phyloP scores from a whole-genome alignment of 2,113 vertebrate genomes.

The Tympanuchus pallidicinctus region DNA sequence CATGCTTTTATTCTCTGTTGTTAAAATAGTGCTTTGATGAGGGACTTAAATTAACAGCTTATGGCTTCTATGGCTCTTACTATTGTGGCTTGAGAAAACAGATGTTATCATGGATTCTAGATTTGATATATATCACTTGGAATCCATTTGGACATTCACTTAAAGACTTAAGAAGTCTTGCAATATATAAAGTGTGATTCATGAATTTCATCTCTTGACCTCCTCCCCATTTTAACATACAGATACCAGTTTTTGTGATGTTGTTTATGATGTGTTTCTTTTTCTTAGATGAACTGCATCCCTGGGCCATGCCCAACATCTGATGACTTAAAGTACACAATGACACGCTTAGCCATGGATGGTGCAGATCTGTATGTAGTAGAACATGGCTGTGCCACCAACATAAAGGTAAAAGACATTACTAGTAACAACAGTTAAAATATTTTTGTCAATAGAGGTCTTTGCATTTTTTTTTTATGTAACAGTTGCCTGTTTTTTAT shows the following conservation, averaged over 20 bases:
- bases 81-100: background rate
- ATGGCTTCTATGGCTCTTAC: background rate
- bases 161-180: background rate
- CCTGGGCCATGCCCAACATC: conserved; percentile 92
- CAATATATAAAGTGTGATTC: background rate
- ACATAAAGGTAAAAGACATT: conserved; percentile 84
- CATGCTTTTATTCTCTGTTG: background rate
- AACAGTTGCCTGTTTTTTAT: background rate
- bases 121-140: background rate
- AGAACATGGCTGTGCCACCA: conserved; percentile 95
- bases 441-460: background rate
- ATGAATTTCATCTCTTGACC: background rate
- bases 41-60: background rate
- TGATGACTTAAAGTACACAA: conserved; percentile 96
- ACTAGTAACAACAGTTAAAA: background rate
- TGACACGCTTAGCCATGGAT: conserved; percentile 94
- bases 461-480: background rate
- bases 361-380: conserved; percentile 93
- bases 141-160: background rate
- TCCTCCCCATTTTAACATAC: background rate
- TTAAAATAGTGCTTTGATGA: background rate
- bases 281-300: conserved; percentile 82
- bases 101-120: background rate
- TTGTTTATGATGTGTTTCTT: background rate
- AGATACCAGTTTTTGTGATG: background rate